Conservation (phyloP, 2,888 invertebrate genomes). For the Chrysotoxum bicinctum region DNA sequence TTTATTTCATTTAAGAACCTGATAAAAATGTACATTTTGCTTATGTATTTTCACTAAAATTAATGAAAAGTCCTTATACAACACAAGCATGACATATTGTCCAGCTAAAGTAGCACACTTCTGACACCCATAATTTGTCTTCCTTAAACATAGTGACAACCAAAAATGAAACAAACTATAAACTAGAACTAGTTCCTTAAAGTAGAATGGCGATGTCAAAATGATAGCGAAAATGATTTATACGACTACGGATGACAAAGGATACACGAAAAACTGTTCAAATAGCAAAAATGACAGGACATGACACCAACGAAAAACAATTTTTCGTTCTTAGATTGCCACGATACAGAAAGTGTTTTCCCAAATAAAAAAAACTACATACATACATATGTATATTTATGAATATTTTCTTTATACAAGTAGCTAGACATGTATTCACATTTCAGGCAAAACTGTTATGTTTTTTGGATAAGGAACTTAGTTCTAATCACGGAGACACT, state of each 20-base stretch:
- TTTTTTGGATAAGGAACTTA: too few species aligned
- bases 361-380: not conserved
- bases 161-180: conserved; percentile 52
- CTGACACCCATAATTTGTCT: conserved; percentile 44
- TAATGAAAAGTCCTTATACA: not conserved
- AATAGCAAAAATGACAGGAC: conserved; percentile 1
- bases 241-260: conserved; percentile 14
- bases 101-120: conserved; percentile 35
- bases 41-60: not conserved
- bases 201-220: conserved; percentile 35
- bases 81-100: conserved; percentile 24
- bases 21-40: too few species aligned
- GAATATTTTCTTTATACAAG: too few species aligned
- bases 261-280: conserved; percentile 15
- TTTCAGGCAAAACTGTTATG: too few species aligned
- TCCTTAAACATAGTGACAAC: conserved; percentile 47
- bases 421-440: too few species aligned
- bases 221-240: conserved; percentile 52
- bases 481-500: too few species aligned
- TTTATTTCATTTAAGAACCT: not conserved
- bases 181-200: conserved; percentile 40
- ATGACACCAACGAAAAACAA: not conserved
- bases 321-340: not conserved
- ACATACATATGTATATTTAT: too few species aligned
- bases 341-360: not conserved